Percentiles rank a stretch among this genome's conserved stretches.
Conservation (phyloP, 2,797 vertebrate species). For the Buceros bicornis region DNA sequence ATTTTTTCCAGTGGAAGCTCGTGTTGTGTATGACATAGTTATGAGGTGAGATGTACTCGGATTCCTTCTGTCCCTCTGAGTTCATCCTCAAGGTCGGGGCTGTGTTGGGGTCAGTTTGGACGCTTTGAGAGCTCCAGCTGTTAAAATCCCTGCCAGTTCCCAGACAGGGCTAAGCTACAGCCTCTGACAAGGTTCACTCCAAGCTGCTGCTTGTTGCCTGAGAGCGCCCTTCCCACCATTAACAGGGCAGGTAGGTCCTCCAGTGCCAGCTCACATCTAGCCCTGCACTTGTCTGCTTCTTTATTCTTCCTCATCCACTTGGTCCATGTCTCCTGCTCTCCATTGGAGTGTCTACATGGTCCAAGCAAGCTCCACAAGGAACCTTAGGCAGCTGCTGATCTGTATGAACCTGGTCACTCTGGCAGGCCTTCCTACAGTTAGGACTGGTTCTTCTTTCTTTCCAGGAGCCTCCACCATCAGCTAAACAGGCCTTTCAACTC, state of each 20-base stretch:
- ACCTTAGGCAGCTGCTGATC: background rate
- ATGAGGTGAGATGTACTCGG: constrained; percentile 48
- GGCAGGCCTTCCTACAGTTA: background rate
- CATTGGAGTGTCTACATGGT: rapidly evolving
- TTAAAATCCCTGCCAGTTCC: constrained; percentile 15
- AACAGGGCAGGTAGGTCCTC: background rate
- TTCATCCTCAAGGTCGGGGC: background rate
- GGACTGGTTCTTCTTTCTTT: background rate
- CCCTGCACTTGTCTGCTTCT: background rate
- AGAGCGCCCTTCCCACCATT: background rate
- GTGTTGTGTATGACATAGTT: background rate
- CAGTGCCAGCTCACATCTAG: background rate
- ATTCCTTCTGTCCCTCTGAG: background rate
- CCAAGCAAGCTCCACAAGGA: background rate
- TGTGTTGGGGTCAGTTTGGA: background rate
- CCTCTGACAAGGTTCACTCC: background rate
- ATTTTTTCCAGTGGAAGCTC: constrained; percentile 45
- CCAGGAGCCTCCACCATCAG: background rate
- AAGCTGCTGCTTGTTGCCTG: background rate
- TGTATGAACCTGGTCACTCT: background rate
- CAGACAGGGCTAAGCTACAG: background rate
- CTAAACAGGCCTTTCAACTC: background rate
- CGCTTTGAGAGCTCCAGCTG: constrained; percentile 1
- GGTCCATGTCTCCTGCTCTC: background rate
- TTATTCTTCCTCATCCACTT: background rate